Evolutionary conservation across 2,113 vertebrate species (phyloP).

Genomic region (Xenopus tropicalis): UCB_Xtro_10.0 CM004451.2:66442501-66443000

Average conservation of each 20-base stretch:
- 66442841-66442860: neutral
- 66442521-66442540: conserved; percentile 51
- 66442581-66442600: conserved; percentile 59
- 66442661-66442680: conserved; percentile 30
- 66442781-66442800: too few species aligned
- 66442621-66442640: neutral
- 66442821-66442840: neutral
- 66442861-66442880: too few species aligned
- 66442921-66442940: too few species aligned
- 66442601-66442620: conserved; percentile 46
- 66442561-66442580: conserved; percentile 46
- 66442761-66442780: neutral
- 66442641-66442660: conserved; percentile 42
- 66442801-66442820: too few species aligned
- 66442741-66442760: conserved; percentile 7
- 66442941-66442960: too few species aligned
- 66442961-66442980: too few species aligned
- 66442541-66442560: conserved; percentile 14
- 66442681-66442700: too few species aligned
- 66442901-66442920: too few species aligned
- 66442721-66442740: too few species aligned
- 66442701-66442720: too few species aligned
- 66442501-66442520: conserved; percentile 50
- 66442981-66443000: too few species aligned
- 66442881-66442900: too few species aligned